These are phyloP conservation scores for Pteropus rufus DNA, from an alignment of 2,797 vertebrate species.

Conservation along the genomic window DNA sequence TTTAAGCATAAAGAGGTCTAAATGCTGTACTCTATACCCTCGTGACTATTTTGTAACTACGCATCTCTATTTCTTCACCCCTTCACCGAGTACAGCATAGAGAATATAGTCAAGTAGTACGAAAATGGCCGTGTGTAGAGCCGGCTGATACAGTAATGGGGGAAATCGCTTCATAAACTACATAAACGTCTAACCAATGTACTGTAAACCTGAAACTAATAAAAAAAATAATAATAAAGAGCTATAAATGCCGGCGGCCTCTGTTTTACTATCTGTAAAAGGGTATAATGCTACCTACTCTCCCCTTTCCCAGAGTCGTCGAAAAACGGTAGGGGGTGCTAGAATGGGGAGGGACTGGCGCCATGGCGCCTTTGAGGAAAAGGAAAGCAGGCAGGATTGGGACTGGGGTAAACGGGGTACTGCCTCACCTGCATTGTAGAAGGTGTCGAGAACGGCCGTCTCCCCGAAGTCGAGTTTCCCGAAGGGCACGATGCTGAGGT, in stretches of 20 bases:
- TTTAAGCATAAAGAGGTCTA: not conserved
- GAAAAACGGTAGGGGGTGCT: too few relatives aligned
- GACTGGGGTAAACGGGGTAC: not conserved
- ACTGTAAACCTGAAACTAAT: too few relatives aligned
- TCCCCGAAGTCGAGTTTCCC: conserved; percentile 93
- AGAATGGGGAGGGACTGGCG: not conserved
- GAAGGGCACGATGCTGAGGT: conserved; percentile 89
- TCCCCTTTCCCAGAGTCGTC: not conserved
- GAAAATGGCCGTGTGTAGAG: too few relatives aligned
- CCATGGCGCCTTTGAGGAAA: rapidly evolving
- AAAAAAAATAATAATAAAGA: not conserved
- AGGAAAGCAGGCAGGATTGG: rapidly evolving
- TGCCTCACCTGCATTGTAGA: conserved; percentile 92
- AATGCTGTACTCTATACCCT: too few relatives aligned
- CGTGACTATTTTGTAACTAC: too few relatives aligned
- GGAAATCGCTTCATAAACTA: too few relatives aligned
- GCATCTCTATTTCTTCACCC: too few relatives aligned
- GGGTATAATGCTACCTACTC: not conserved
- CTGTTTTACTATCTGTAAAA: not conserved
- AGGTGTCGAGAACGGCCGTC: conserved; percentile 90
- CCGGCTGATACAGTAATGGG: too few relatives aligned
- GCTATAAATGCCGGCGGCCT: not conserved
- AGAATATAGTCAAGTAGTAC: too few relatives aligned
- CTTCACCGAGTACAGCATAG: too few relatives aligned
- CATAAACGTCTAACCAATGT: too few relatives aligned